Conservation (phyloP, 2,113 vertebrate species). For the Peucedramus taeniatus region DNA sequence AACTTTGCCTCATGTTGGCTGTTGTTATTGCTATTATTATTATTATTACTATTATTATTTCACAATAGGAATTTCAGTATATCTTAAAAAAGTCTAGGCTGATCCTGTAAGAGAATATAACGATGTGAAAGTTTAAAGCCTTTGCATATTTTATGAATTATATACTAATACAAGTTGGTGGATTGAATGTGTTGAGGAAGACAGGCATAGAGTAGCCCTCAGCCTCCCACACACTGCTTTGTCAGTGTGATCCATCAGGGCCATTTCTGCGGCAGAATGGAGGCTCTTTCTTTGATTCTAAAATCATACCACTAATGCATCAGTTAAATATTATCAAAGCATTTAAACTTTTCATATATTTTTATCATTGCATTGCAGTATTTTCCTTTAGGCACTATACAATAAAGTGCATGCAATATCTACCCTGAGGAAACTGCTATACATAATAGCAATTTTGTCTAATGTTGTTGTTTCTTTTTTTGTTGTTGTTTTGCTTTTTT, state of each 20-base stretch:
- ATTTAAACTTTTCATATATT: not conserved
- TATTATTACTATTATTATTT: not conserved
- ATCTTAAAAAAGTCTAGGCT: not conserved
- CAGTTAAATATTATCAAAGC: not conserved
- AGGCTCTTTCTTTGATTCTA: not conserved
- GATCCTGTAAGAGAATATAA: not conserved
- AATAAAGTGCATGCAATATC: not conserved
- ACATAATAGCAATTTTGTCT: not conserved
- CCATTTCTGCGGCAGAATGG: not conserved
- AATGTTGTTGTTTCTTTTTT: not conserved
- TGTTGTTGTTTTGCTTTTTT: not conserved
- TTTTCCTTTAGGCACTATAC: not conserved
- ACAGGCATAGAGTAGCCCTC: not conserved
- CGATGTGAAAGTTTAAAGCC: not conserved
- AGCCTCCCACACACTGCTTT: not conserved
- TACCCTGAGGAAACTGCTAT: not conserved
- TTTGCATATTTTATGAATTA: not conserved
- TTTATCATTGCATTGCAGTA: not conserved
- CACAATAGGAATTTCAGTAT: not conserved
- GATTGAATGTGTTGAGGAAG: not conserved
- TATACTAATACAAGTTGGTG: not conserved
- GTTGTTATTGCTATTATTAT: not conserved
- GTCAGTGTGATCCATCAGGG: not conserved
- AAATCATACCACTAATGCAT: not conserved
- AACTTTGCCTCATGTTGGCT: not conserved